phyloP scores from a whole-genome alignment of 2,797 vertebrate genomes.

The Halcyon smyrnensis region DNA sequence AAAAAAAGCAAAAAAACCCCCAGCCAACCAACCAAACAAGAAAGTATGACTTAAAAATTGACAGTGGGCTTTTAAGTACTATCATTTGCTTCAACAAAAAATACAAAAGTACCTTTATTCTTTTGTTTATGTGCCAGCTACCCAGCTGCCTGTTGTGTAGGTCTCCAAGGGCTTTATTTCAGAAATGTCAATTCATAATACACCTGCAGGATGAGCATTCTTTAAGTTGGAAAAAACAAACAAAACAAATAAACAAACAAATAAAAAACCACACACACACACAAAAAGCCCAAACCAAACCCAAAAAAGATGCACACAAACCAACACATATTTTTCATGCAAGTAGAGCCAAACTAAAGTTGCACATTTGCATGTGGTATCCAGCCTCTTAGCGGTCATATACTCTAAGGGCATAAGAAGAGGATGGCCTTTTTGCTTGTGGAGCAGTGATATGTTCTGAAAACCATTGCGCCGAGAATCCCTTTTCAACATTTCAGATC shows the following conservation, averaged over 20 bases:
- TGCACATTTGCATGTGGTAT: not conserved
- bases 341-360: not conserved
- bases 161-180: not conserved
- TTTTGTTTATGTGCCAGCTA: not conserved
- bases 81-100: not conserved
- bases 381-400: not conserved
- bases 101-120: not conserved
- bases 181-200: not conserved
- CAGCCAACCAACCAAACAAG: no score
- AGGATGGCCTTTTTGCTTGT: not conserved
- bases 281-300: no score
- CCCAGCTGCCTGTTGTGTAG: not conserved
- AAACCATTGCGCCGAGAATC: not conserved
- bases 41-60: not conserved
- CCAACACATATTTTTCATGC: not conserved
- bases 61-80: not conserved
- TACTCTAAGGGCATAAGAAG: not conserved
- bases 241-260: accelerated
- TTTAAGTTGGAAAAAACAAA: not conserved
- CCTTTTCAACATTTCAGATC: not conserved
- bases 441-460: not conserved
- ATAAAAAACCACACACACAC: no score
- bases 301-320: not conserved
- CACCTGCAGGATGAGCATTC: not conserved
- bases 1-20: not conserved